Evolutionary conservation across 2,797 vertebrate species (phyloP), one percentile per base, ranked within the genome.

Genomic region (Gobio occitaniae): DNA sequence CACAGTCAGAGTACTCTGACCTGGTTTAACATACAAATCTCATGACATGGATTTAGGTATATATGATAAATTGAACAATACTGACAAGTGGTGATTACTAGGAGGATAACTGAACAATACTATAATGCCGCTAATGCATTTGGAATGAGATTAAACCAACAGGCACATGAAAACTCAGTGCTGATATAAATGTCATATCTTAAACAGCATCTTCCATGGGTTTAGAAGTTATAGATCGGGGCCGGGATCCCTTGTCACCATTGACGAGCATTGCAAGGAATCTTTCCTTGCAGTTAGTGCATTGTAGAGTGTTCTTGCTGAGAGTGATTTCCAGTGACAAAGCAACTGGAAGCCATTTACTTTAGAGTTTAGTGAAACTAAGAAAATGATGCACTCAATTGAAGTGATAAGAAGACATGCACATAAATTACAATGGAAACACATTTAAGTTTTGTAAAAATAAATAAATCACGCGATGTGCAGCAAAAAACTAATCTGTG

Each of bases 1-100:
- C 11, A 59, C 19, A 66, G 65, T 66, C 84, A 48, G 71, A 68
- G 56, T 12, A 12, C 11, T 70, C 47, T 52, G 47, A 13, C 41
- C 44, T 84, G 70, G 29, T 71, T 77, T 65, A 81, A 77, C 56
- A 72, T 52, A 66, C 47, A 84, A 69, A 80, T 84, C 82, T 87
- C 78, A 76, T 59, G 66, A 84, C 72, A 84, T 83, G 70, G n/a
- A 16, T 81, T 80, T 63, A n/a, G 61, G 29, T 38, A 70, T 21
- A 74, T 47, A 54, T 12, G n/a, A 16, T 21, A 71, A 50, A 69
- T 74, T 12, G 6, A 50, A 70, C 70, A 68, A 77, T 71, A 41
- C 63, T 80, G 71, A 77, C 59, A 68, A 80, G 71, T 76, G 48
- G 52, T 16, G 65, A 80, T 84, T 80, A 80, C 79, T 29, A 63